Evolutionary conservation across 2,113 vertebrate genomes (phyloP), one percentile per base, ranked within the genome.

Genomic region (Chionomys nivalis): DNA sequence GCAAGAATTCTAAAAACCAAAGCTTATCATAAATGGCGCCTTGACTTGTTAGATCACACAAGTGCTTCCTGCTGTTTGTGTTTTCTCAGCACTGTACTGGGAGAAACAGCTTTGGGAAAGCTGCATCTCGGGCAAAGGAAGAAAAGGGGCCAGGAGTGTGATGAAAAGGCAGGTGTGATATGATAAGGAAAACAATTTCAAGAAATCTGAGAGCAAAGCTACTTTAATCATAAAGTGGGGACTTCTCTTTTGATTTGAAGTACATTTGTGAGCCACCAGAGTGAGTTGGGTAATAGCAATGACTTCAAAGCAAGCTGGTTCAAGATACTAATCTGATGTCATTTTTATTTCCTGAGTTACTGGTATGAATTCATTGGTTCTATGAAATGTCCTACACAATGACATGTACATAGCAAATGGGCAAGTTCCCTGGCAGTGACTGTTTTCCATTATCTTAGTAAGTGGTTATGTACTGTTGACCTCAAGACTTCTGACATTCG

Each of bases 321-420:
- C 89, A 75, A 47, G 36, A 90, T 93, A 55, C 90, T 73, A 70
- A 16, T 83, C 42, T 76, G 88, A 89, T 94, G 70, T 92, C 90
- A 94, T 10, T 97, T 94, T 95, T 90, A 72, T 95, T 93, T 87
- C 76, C 90, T 42, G 68, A 87, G 61, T 42, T 87, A 75, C 24
- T 86, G 24, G 44, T 87, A 24, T 89, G n/a, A 92, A 49, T 70
- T 44, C 47, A 49, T 85, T 89, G 68, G 49, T 66, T 68, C 88
- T 86, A 21, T 42, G 39, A 39, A 58, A 24, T 16, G 7, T 65
- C 66, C 47, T 91, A 31, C 47, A 73, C 47, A 87, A 82, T 92
- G 61, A 42, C 66, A 79, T 12, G 21, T 44, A 21, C 63, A 65
- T 78, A 66, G 86, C 77, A 82, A 83, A 93, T 3, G 28, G 47